Conservation (phyloP, 1,140 invertebrate genomes). For the Propsilocerus akamusi region DNA sequence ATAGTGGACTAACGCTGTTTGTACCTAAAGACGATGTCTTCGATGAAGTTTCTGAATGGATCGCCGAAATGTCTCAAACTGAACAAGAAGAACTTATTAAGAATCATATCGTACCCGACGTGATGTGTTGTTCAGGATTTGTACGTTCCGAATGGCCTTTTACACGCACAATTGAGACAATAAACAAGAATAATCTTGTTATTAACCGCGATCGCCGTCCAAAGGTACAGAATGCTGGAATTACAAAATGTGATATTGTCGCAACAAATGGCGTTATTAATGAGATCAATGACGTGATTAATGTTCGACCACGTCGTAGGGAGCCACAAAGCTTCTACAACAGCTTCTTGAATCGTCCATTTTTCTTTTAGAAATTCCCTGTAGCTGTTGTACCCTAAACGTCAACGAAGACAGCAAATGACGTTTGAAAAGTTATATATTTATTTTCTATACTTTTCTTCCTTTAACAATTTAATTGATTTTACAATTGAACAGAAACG, state of each 20-base stretch:
- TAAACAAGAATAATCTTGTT: conserved; percentile 24
- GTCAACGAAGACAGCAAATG: no score
- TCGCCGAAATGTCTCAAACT: conserved; percentile 10
- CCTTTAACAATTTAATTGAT: no score
- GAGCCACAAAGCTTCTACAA: no score
- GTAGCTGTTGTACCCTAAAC: no score
- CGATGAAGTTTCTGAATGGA: conserved; percentile 22
- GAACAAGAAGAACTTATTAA: conserved; percentile 18
- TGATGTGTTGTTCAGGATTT: conserved; percentile 38
- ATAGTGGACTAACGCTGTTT: conserved; percentile 31
- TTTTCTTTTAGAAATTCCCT: no score
- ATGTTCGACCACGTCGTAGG: conserved; percentile 9
- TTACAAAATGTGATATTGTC: conserved; percentile 35
- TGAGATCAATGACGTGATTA: conserved; percentile 31
- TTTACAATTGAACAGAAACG: no score
- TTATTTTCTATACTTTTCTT: no score
- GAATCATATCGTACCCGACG: conserved; percentile 25
- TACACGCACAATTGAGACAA: conserved; percentile 28
- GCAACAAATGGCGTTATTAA: conserved; percentile 39
- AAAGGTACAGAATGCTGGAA: conserved; percentile 30
- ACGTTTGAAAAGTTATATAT: no score
- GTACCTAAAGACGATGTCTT: conserved; percentile 46
- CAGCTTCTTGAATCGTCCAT: no score
- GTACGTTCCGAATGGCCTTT: conserved; percentile 31
- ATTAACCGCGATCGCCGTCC: conserved; percentile 28